Evolutionary conservation across 2,113 vertebrate genomes (phyloP), one percentile per base, ranked within the genome.

Genomic region (Aspidoscelis tigris): DNA sequence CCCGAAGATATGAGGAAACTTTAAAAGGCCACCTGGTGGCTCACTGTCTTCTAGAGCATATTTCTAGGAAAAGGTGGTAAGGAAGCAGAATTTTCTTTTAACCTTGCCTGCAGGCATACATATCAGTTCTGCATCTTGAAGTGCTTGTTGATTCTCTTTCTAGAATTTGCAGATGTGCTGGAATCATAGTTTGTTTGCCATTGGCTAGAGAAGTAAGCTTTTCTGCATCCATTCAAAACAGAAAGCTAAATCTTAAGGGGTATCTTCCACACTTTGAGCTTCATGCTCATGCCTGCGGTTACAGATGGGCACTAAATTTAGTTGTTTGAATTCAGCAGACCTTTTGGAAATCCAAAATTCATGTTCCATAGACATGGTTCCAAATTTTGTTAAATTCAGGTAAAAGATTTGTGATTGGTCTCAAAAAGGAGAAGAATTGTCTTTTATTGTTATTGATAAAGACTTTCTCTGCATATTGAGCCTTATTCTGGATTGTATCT

Each of bases 1-100:
- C 74, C 78, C 87, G 86, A 88, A 93, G 88, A 90, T 89, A 89
- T 91, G 88, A 92, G 89, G 89, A 91, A 88, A 87, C 80, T 39
- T 87, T 87, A 69, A 84, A 82, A 88, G 18, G 2, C 83, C 86
- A 61, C 89, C 3, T 11, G 83, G 86, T 85, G 83, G 84, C 87
- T 88, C 88, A 82, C 84, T 61, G 58, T 61, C 14, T 61, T 61
- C 58, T 61, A 61, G 58, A 61, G 18, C 18, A 18, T 61, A 18
- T 61, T 90, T 93, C 84, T 2, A 1, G 81, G 77, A 90, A 44
- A 80, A 88, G 83, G 53, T 0, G 39, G 53, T 68, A 86, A 64
- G 84, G 85, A 85, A n/a, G 55, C 1, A 0, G 7, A 1, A 84
- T 89, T 76, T 43, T 61, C 22, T 26, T 58, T 39, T 77, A 58